These are phyloP conservation scores for Pseudonaja textilis DNA, from an alignment of 2,113 vertebrate species.

Conservation along the genomic window DNA sequence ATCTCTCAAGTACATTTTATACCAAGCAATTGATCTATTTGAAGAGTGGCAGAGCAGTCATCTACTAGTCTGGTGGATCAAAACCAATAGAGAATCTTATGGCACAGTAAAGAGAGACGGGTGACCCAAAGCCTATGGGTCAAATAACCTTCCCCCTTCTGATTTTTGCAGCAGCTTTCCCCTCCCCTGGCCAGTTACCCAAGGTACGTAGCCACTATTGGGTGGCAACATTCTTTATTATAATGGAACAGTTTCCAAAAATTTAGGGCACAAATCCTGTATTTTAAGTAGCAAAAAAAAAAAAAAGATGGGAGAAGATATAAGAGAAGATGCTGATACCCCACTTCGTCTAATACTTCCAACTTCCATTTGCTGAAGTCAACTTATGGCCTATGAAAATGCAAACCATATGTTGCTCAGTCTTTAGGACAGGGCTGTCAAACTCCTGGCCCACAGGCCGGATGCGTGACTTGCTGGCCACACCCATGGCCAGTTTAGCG, in stretches of 20 bases:
- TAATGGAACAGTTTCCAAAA: neutral
- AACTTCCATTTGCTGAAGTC: neutral
- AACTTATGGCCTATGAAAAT: neutral
- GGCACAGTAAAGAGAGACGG: neutral
- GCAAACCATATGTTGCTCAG: neutral
- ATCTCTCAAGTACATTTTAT: neutral
- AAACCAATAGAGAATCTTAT: neutral
- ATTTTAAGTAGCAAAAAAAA: neutral
- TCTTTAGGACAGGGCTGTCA: neutral
- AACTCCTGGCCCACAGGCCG: too few relatives aligned
- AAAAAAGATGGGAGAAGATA: neutral
- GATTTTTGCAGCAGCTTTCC: neutral
- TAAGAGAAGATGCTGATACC: too few relatives aligned
- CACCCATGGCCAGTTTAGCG: too few relatives aligned
- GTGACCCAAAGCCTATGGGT: neutral
- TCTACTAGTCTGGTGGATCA: neutral
- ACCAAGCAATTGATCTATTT: neutral
- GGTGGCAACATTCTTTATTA: neutral
- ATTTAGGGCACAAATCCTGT: neutral
- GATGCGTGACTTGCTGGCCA: too few relatives aligned
- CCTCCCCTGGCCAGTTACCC: neutral
- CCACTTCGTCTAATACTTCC: neutral
- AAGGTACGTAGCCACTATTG: neutral
- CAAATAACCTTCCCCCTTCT: neutral
- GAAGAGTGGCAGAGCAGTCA: neutral